phyloP scores from a whole-genome alignment of 2,888 invertebrate species.

The Drosophila neotestacea region DNA sequence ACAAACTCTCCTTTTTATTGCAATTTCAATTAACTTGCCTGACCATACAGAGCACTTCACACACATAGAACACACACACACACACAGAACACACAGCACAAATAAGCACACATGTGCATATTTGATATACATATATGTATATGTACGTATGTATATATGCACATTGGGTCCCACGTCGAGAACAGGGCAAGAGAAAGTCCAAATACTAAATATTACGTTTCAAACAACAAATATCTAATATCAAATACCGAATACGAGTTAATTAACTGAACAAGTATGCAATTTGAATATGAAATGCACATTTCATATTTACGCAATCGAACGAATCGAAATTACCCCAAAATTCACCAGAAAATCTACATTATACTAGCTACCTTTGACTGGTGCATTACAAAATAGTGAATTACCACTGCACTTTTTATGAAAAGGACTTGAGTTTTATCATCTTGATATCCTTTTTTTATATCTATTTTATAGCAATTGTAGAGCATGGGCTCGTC shows the following conservation, averaged over 20 bases:
- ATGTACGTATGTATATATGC: background rate
- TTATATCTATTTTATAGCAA: too few species aligned
- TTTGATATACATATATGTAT: background rate
- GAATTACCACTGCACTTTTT: too few species aligned
- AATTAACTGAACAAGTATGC: slow-evolving; percentile 37
- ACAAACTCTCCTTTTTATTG: slow-evolving; percentile 7
- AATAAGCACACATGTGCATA: slow-evolving; percentile 1
- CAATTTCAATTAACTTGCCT: slow-evolving; percentile 15
- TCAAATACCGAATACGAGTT: slow-evolving; percentile 31
- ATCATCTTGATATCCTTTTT: too few species aligned
- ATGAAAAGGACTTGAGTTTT: too few species aligned
- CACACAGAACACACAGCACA: background rate
- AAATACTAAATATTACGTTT: slow-evolving; percentile 13
- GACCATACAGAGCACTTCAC: slow-evolving; percentile 1
- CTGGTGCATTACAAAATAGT: too few species aligned
- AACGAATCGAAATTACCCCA: background rate
- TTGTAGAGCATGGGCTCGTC: too few species aligned
- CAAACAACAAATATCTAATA: slow-evolving; percentile 29
- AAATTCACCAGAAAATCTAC: background rate
- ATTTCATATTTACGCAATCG: slow-evolving; percentile 13
- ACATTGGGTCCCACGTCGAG: slow-evolving; percentile 3
- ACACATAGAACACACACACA: slow-evolving; percentile 5
- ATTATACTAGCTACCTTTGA: background rate
- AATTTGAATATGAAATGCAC: slow-evolving; percentile 33
- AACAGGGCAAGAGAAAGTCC: background rate